phyloP scores from a whole-genome alignment of 2,113 vertebrate species.

The Lontra canadensis region DNA sequence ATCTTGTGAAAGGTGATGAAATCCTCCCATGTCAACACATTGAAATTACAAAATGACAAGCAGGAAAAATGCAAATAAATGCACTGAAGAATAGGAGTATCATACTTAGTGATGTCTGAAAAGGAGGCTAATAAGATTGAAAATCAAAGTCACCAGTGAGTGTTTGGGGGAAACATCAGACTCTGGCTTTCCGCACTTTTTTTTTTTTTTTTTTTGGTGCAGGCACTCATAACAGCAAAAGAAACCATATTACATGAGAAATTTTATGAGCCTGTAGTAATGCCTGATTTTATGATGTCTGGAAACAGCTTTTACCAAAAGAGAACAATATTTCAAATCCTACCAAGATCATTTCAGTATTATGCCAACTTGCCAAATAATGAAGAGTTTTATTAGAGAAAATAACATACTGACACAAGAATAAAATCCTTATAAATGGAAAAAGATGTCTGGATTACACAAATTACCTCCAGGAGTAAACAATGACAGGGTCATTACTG shows the following conservation, averaged over 20 bases:
- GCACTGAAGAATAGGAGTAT: not conserved
- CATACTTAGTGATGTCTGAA: not conserved
- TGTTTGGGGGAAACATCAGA: not conserved
- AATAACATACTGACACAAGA: not conserved
- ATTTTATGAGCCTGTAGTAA: constrained; percentile 48
- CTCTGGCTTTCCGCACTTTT: not conserved
- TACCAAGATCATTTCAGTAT: not conserved
- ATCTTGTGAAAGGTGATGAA: not conserved
- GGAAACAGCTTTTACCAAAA: constrained; percentile 34
- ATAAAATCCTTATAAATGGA: constrained; percentile 26
- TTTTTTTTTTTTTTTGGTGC: not conserved
- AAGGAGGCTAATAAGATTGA: not conserved
- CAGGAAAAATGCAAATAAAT: constrained; percentile 28
- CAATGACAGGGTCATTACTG: not conserved
- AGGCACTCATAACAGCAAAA: not conserved
- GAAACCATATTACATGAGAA: not conserved
- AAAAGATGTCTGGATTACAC: constrained; percentile 25
- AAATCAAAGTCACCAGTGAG: not conserved
- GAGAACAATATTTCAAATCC: constrained; percentile 25
- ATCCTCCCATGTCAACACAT: not conserved
- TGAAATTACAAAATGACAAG: not conserved
- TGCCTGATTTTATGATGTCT: constrained; percentile 45
- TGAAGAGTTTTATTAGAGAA: not conserved
- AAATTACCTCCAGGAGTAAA: constrained; percentile 40
- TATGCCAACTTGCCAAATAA: constrained; percentile 38